Base-by-base conservation (phyloP, 1,140 invertebrate genomes). In the Aphelinus atriplicis region DNA sequence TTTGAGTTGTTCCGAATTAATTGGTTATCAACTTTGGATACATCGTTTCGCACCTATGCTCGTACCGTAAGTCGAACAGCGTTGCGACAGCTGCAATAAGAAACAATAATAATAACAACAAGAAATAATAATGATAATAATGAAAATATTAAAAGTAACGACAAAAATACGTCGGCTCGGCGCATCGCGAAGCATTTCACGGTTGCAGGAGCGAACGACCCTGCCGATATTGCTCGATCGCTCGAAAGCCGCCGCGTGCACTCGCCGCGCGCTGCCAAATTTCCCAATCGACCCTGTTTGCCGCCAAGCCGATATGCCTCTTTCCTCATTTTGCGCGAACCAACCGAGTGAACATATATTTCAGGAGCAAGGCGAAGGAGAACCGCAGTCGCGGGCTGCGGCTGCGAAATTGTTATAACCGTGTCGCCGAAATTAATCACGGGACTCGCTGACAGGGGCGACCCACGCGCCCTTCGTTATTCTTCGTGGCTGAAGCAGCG, bases 231-330 rank as follows among this genome's bases (percentile, higher is more conserved):
- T 63, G 61, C 61, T 55, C 53, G 73, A 75, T 77, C 74, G 62
- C 64, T 71, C 61, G 56, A 78, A 72, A 79, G 73, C 65, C 69
- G 73, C 26, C 26, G 26, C 26, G 26, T 73, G 76, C 71, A n/a
- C 51, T 57, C 45, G 51, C 75, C 66, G 77, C 70, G 42, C 61
- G 80, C 74, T 80, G 79, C 79, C 79, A 83, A 84, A 83, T 82
- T 83, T 84, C 78, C 79, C 80, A 79, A 84, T 82, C 79, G 80
- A 82, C 81, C 81, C 78, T 84, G 80, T 81, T 83, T 62, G 71
- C 7, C 53, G 67, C 64, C 55, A 56, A 50, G 60, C 43, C 57
- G 56, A 63, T 63, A 71, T 64, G 74, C 45, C 69, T 78, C 73
- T 60, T 77, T 26, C 26, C 26, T 26, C 26, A 26, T 26, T 26